Conservation (phyloP, 2,113 vertebrate species). For the Nothobranchius furzeri region DNA sequence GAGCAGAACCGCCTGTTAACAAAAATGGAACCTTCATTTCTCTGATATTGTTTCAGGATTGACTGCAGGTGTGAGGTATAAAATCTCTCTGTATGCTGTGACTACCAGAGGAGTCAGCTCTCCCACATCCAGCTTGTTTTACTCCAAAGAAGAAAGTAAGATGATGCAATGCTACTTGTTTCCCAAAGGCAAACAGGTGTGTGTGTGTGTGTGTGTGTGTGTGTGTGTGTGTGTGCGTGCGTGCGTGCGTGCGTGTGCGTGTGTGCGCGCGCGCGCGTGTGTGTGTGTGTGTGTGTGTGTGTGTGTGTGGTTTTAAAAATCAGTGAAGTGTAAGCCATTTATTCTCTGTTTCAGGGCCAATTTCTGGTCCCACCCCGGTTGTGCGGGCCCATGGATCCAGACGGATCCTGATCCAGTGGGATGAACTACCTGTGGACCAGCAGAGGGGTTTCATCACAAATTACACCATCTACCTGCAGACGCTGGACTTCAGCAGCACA, state of each 20-base stretch:
- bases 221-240: no score
- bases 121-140: conserved; percentile 59
- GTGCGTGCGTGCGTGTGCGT: no score
- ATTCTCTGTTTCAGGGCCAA: conserved; percentile 61
- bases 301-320: no score
- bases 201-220: no score
- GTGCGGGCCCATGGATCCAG: conserved; percentile 27
- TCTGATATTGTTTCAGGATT: conserved; percentile 57
- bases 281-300: no score
- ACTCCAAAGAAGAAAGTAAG: conserved; percentile 73
- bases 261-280: no score
- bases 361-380: conserved; percentile 50
- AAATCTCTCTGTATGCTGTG: conserved; percentile 73
- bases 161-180: neutral
- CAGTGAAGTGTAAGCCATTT: neutral
- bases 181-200: no score
- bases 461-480: conserved; percentile 68
- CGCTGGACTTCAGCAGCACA: conserved; percentile 18
- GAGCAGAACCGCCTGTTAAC: neutral
- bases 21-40: neutral
- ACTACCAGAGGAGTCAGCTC: conserved; percentile 64
- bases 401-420: conserved; percentile 64
- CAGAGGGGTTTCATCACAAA: conserved; percentile 73
- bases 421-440: conserved; percentile 53
- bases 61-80: conserved; percentile 66